Base-by-base conservation (phyloP, 2,888 invertebrate species). In the Cheilosia scutellata region DNA sequence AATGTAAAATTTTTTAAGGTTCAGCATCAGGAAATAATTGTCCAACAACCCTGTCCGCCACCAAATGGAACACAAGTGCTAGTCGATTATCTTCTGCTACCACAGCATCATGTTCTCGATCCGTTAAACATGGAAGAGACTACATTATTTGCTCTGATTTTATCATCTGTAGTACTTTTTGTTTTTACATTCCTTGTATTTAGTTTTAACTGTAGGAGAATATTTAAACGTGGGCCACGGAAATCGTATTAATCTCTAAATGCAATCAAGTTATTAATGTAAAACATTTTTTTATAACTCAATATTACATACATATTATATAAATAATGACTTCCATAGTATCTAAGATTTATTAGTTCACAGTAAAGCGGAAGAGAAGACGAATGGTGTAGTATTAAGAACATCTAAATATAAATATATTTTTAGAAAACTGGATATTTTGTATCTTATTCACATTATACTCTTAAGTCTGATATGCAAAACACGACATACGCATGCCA, bases 11-110 rank as follows among this genome's bases (percentile, higher is more conserved):
- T 37, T 16, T 74, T 47, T 65, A 66, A 98, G 94, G 95, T 97
- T 84, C 96, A 97, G 89, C 95, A 96, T 89, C 96, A 96, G 92
- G 97, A 97, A 90, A 97, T 97, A 87, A 97, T 98, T 89, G 96
- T 97, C 33, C 96, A 97, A 90, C 95, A 96, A 49, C 95, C 96
- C 16, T 97, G 97, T 90, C 96, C 96, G 4, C 95, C 95, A 4
- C 96, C 96, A 1, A 96, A 97, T 90, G 97, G 97, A 47, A 95
- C 95, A 0, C 95, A 95, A 92, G 94, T 95, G 60, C 93, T 96
- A 76, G 93, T 94, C 71, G 94, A 93, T 88, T 94, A 92, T 87
- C 93, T 93, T 88, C 89, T 94, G 76, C 91, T 93, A 66, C 91
- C 94, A 16, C 93, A 93, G 87, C 92, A 94, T 88, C 93, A 94